Conservation (phyloP, 2,888 invertebrate species). For the Drepana falcataria region DNA sequence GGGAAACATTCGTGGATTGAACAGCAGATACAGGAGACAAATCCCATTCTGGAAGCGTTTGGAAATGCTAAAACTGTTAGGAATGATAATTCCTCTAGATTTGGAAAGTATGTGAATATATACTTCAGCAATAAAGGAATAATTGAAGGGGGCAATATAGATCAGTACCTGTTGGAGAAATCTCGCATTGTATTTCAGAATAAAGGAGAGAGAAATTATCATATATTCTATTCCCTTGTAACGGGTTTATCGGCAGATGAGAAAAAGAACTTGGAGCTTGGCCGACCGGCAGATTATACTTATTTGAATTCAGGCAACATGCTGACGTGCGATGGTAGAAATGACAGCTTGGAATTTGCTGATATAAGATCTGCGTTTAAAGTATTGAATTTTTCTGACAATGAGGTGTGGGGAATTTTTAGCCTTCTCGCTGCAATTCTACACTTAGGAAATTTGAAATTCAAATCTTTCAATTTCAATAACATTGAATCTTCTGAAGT, state of each 20-base stretch:
- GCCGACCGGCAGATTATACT: slow-evolving; percentile 84
- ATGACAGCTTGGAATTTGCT: slow-evolving; percentile 91
- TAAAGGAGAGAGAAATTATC: slow-evolving; percentile 94
- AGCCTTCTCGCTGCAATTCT: slow-evolving; percentile 91
- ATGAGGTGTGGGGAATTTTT: slow-evolving; percentile 91
- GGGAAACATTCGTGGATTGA: slow-evolving; percentile 98
- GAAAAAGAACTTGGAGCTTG: slow-evolving; percentile 86
- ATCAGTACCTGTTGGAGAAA: slow-evolving; percentile 96
- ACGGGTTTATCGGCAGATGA: slow-evolving; percentile 90
- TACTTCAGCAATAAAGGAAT: slow-evolving; percentile 89
- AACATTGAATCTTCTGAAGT: slow-evolving; percentile 95
- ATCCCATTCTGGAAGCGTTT: slow-evolving; percentile 97
- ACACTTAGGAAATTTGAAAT: slow-evolving; percentile 94
- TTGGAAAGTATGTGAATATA: slow-evolving; percentile 97
- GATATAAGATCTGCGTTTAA: slow-evolving; percentile 96
- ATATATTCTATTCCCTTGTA: slow-evolving; percentile 95
- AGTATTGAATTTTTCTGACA: slow-evolving; percentile 90
- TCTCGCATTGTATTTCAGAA: slow-evolving; percentile 95
- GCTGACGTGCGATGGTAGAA: slow-evolving; percentile 87
- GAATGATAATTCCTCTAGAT: slow-evolving; percentile 97
- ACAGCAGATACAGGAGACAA: slow-evolving; percentile 97
- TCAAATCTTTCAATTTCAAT: slow-evolving; percentile 84
- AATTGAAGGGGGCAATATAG: slow-evolving; percentile 96
- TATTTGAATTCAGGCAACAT: slow-evolving; percentile 90
- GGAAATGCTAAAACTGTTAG: slow-evolving; percentile 97